Evolutionary conservation across 2,797 vertebrate species (phyloP).

Genomic region (Smutsia temminckii): DNA sequence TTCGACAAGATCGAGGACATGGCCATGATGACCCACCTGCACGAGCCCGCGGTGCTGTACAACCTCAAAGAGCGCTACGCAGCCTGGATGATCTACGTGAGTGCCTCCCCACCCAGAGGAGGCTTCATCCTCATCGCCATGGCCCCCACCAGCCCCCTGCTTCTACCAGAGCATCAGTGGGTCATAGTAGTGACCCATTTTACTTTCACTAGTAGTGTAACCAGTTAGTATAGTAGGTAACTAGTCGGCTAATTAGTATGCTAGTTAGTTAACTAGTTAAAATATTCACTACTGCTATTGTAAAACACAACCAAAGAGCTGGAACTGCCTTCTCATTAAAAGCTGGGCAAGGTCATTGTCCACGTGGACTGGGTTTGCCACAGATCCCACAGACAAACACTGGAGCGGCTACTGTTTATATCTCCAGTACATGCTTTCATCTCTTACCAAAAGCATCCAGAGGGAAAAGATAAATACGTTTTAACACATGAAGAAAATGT

Average conservation of each 20-base stretch:
- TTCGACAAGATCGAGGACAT: no score
- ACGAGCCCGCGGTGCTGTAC: slow-evolving; percentile 89
- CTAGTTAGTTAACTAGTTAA: background rate
- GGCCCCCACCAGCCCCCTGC: background rate
- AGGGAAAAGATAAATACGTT: background rate
- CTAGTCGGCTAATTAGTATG: background rate
- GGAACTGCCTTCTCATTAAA: background rate
- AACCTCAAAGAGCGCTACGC: slow-evolving; percentile 92
- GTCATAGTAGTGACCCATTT: background rate
- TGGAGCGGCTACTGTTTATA: background rate
- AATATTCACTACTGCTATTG: background rate
- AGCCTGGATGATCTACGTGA: slow-evolving; percentile 92
- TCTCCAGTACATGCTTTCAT: background rate
- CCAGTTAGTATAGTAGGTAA: background rate
- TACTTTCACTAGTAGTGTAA: background rate
- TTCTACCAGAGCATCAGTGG: background rate
- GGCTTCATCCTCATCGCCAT: background rate
- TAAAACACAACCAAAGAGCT: background rate
- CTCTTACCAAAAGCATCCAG: background rate
- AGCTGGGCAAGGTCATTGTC: background rate
- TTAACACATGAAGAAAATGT: background rate
- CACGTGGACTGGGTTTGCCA: background rate
- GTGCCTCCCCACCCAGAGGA: slow-evolving; percentile 5
- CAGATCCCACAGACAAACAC: background rate
- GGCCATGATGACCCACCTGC: slow-evolving; percentile 89